Percentiles rank a stretch among this genome's conserved stretches.
phyloP scores from a whole-genome alignment of 2,888 invertebrate genomes.

The Tenthredo distinguenda region DNA sequence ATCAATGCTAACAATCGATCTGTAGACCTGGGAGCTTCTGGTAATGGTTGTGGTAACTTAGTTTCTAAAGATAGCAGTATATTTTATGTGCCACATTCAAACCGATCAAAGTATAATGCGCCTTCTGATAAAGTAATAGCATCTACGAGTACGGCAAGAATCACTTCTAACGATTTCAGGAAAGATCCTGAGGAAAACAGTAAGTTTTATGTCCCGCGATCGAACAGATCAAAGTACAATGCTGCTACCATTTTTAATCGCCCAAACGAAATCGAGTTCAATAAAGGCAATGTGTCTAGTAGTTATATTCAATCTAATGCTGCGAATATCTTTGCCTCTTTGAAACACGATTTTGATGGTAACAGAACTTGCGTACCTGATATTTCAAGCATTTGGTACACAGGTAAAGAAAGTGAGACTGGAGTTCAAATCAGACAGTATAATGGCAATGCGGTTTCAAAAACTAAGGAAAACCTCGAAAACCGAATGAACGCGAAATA shows the following conservation, averaged over 20 bases:
- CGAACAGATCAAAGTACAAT: neutral
- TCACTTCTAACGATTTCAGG: neutral
- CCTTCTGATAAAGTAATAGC: neutral
- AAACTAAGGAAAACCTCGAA: neutral
- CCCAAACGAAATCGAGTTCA: neutral
- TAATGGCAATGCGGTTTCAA: neutral
- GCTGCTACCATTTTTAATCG: neutral
- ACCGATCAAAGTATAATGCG: neutral
- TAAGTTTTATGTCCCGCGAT: neutral
- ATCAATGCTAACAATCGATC: neutral
- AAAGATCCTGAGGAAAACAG: neutral
- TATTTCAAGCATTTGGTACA: neutral
- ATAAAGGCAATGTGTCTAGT: neutral
- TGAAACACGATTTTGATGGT: neutral
- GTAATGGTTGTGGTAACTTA: neutral
- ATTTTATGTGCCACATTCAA: slow-evolving; percentile 3
- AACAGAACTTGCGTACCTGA: neutral
- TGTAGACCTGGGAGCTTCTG: neutral
- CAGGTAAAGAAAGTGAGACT: neutral
- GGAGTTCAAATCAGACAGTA: neutral
- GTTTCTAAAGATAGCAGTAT: neutral
- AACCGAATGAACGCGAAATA: neutral
- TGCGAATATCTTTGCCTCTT: neutral
- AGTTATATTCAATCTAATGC: neutral
- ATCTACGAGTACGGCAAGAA: neutral